A percentile compares a stretch with the other conserved stretches of the same genome.
These are phyloP conservation scores for Archaeoteleia sp. DNA, from an alignment of 2,888 invertebrate species.

Conservation along the genomic window DNA sequence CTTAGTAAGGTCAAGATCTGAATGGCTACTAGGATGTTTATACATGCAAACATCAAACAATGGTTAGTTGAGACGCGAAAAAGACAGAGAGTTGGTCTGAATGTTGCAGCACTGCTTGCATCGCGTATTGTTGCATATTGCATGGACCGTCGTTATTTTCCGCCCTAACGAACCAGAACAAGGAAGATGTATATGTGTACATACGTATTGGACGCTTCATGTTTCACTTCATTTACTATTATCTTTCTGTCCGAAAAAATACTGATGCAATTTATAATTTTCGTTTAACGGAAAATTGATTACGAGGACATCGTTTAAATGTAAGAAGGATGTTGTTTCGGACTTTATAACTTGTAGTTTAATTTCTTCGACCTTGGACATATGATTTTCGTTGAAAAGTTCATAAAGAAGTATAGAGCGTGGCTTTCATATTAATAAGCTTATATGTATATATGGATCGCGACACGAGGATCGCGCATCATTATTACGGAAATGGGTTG, in stretches of 20 bases:
- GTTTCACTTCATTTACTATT: slow-evolving; percentile 50
- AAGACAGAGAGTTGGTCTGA: slow-evolving; percentile 63
- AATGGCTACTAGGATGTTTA: slow-evolving; percentile 6
- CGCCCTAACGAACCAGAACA: slow-evolving; percentile 70
- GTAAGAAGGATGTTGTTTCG: too few species aligned
- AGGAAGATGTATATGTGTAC: slow-evolving; percentile 55
- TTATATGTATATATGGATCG: slow-evolving; percentile 40
- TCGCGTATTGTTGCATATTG: slow-evolving; percentile 71
- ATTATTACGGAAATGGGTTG: slow-evolving; percentile 51
- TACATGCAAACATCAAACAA: slow-evolving; percentile 28
- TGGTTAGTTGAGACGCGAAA: slow-evolving; percentile 24
- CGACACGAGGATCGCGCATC: slow-evolving; percentile 43
- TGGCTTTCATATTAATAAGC: slow-evolving; percentile 32
- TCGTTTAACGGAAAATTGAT: too few species aligned
- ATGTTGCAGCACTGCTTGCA: slow-evolving; percentile 53
- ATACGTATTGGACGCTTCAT: slow-evolving; percentile 61
- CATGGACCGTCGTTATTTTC: slow-evolving; percentile 70
- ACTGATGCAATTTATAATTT: slow-evolving; percentile 31
- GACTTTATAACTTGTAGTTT: too few species aligned
- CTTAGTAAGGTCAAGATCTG: slow-evolving; percentile 29
- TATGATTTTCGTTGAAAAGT: too few species aligned
- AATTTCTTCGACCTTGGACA: too few species aligned
- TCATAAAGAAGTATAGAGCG: slow-evolving; percentile 6
- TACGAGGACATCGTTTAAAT: too few species aligned
- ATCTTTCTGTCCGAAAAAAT: slow-evolving; percentile 25